phyloP scores from a whole-genome alignment of 1,140 invertebrate species.

The Psilanteris sp. region DNA sequence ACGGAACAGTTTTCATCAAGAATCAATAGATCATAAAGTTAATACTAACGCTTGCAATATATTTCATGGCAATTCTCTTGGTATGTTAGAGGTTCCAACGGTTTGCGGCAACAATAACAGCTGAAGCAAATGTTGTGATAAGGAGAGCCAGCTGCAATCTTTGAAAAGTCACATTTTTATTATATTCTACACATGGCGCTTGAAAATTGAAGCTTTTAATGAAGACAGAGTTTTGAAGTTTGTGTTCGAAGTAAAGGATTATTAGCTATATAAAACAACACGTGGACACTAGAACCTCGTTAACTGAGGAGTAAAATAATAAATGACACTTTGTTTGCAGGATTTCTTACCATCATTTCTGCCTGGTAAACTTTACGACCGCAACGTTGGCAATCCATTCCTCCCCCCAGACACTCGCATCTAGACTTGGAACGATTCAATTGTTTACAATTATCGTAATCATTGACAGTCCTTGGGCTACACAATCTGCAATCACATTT shows the following conservation, averaged over 20 bases:
- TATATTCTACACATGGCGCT: slow-evolving; percentile 11
- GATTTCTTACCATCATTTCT: slow-evolving; percentile 70
- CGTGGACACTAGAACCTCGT: not conserved
- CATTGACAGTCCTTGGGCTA: not conserved
- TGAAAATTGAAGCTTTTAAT: slow-evolving; percentile 19
- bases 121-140: slow-evolving; percentile 80
- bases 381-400: slow-evolving; percentile 72
- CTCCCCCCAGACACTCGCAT: slow-evolving; percentile 72
- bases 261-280: slow-evolving; percentile 1
- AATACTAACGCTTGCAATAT: slow-evolving; percentile 80
- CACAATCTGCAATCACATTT: slow-evolving; percentile 2
- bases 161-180: slow-evolving; percentile 40
- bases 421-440: slow-evolving; percentile 46
- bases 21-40: slow-evolving; percentile 14
- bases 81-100: slow-evolving; percentile 77
- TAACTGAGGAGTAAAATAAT: slow-evolving; percentile 3
- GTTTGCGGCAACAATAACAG: slow-evolving; percentile 80
- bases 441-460: slow-evolving; percentile 7
- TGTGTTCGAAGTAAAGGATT: not conserved
- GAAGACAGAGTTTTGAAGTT: slow-evolving; percentile 9
- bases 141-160: slow-evolving; percentile 70
- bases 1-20: not conserved
- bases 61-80: slow-evolving; percentile 80
- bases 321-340: not conserved
- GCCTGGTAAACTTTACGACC: slow-evolving; percentile 74